These are phyloP conservation scores for Cuculus canorus DNA, from an alignment of 2,797 vertebrate genomes.

Conservation along the genomic window DNA sequence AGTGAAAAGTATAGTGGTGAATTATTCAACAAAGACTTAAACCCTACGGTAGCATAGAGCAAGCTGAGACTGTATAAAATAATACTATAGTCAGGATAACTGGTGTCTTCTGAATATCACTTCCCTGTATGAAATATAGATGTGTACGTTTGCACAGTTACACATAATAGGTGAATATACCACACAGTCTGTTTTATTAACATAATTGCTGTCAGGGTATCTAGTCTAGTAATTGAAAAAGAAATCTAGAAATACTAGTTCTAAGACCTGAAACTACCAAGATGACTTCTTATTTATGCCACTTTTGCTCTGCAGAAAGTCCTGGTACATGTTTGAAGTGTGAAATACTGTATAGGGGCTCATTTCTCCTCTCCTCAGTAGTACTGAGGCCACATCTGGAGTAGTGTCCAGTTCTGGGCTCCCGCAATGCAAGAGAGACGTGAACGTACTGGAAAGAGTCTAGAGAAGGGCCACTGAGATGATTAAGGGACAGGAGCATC, in stretches of 20 bases:
- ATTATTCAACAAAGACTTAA: constrained; percentile 54
- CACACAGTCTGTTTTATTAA: neutral
- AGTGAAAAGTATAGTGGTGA: constrained; percentile 4
- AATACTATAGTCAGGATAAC: neutral
- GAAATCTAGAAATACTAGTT: neutral
- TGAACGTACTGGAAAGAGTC: neutral
- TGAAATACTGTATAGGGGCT: neutral
- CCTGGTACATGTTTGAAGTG: neutral
- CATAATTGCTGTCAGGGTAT: neutral
- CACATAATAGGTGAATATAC: neutral
- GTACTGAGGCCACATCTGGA: neutral
- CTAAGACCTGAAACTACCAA: neutral
- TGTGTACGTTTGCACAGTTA: neutral
- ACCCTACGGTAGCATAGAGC: neutral
- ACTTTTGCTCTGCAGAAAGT: neutral
- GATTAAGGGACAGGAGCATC: neutral
- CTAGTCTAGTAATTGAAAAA: neutral
- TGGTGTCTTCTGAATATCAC: neutral
- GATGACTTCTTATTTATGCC: neutral
- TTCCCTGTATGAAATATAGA: neutral
- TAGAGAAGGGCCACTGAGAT: neutral
- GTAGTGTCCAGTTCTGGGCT: neutral
- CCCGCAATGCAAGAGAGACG: neutral
- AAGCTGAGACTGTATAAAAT: neutral
- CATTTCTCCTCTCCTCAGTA: neutral